Evolutionary conservation across 1,140 invertebrate genomes (phyloP), one percentile per base, ranked within the genome.

Genomic region (Eubasilissa regina): DNA sequence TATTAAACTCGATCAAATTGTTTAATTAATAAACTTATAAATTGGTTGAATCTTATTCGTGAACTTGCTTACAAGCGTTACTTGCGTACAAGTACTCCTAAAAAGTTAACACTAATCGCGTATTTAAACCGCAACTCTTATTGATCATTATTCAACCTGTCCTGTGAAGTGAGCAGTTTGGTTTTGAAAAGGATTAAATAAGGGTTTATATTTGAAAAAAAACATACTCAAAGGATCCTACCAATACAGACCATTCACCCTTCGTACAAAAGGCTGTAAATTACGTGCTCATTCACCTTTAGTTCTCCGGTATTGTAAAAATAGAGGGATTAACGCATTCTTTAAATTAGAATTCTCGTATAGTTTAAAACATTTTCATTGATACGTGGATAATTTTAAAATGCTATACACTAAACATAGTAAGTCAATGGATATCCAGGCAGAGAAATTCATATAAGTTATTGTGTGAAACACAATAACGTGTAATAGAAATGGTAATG

Each of bases 101-200:
- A 53, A 53, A 53, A 12, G 51, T 15, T 53, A 53, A 73, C 70
- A 48, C 70, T 60, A 58, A 60, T 75, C 73, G 56, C 9, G 35
- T 44, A 7, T 75, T 13, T 13, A 53, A 45, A 75, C 73, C 73
- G 43, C 73, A 75, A 75, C 35, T n/a, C 73, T 56, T 70, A 64
- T 56, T 75, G 10, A 64, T 47, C 76, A 81, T 78, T 78, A 81
- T 56, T 81, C 80, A 78, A 78, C 75, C 80, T 81, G 80, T 78
- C 80, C 76, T 58, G 56, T 64, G 55, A 77, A 80, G 62, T 77
- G 76, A 76, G 74, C 58, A 53, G 56, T 77, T 80, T 77, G 80
- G 70, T 80, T 81, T 81, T 81, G 80, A 81, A 81, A 78, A 81
- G 80, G 80, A 81, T 81, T 81, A 77, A 81, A 81, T 75, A 74